phyloP scores from a whole-genome alignment of 1,140 invertebrate genomes.

The Scaptomyza hsui region DNA sequence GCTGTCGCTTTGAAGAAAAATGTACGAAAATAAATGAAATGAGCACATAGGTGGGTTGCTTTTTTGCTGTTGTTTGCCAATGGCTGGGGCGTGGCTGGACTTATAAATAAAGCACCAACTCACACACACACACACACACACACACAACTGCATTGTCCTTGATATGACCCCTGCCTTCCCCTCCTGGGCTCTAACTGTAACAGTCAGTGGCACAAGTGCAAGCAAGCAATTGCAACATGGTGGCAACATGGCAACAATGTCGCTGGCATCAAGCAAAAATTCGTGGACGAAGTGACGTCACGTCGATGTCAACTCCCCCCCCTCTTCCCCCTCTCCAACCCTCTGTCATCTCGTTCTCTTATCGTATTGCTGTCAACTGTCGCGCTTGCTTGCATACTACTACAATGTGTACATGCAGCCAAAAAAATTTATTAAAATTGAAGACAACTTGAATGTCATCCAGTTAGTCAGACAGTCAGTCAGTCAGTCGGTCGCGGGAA shows the following conservation, averaged over 20 bases:
- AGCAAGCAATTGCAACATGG: slow-evolving; percentile 37
- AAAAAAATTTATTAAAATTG: slow-evolving; percentile 76
- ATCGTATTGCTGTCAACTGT: slow-evolving; percentile 64
- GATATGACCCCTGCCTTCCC: slow-evolving; percentile 19
- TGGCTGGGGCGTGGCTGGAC: slow-evolving; percentile 32
- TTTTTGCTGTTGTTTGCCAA: slow-evolving; percentile 5
- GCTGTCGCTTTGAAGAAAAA: slow-evolving; percentile 38
- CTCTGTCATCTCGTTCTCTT: not conserved
- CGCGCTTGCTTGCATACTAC: slow-evolving; percentile 57
- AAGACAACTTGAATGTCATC: slow-evolving; percentile 64
- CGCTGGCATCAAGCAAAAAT: slow-evolving; percentile 17
- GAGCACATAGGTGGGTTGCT: slow-evolving; percentile 20
- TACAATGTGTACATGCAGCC: slow-evolving; percentile 55
- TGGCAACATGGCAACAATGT: slow-evolving; percentile 40
- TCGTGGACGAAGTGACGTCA: slow-evolving; percentile 40
- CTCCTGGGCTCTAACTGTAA: slow-evolving; percentile 36
- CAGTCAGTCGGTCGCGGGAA: slow-evolving; percentile 11
- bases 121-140: slow-evolving; percentile 10
- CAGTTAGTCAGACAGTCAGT: slow-evolving; percentile 40
- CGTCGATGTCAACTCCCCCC: slow-evolving; percentile 17
- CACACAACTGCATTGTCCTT: slow-evolving; percentile 64
- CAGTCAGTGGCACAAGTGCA: slow-evolving; percentile 48
- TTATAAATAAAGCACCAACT: slow-evolving; percentile 42
- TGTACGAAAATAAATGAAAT: slow-evolving; percentile 38
- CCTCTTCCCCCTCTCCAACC: not conserved